phyloP scores from a whole-genome alignment of 2,797 vertebrate species.

The Eulemur albifrons region DNA sequence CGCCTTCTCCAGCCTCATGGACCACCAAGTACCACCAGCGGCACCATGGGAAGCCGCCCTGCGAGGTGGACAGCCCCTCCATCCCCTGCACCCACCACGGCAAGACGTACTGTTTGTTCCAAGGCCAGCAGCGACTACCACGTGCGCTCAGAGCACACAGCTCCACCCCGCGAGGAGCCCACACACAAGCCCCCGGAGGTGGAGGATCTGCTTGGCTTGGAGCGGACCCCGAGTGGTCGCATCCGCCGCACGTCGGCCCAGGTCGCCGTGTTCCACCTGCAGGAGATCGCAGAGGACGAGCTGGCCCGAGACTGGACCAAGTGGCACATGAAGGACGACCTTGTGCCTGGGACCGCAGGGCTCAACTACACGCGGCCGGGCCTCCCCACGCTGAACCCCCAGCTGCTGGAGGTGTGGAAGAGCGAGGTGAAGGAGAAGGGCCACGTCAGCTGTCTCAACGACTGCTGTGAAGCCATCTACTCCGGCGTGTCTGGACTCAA shows the following conservation, averaged over 20 bases:
- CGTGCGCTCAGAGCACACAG: constrained; percentile 88
- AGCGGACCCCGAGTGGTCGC: constrained; percentile 95
- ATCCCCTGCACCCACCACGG: constrained; percentile 93
- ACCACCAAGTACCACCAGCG: constrained; percentile 98
- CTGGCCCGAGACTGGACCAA: constrained; percentile 96
- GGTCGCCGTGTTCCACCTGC: constrained; percentile 96
- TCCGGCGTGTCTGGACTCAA: constrained; percentile 98
- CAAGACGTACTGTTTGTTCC: constrained; percentile 92
- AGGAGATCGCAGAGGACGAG: constrained; percentile 97
- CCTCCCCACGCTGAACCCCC: constrained; percentile 93
- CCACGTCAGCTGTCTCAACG: constrained; percentile 95
- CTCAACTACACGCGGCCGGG: constrained; percentile 97
- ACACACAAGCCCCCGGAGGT: constrained; percentile 75
- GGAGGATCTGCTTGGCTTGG: constrained; percentile 88
- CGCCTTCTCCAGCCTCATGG: constrained; percentile 96
- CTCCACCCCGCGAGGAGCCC: constrained; percentile 78
- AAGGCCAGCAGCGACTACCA: constrained; percentile 96
- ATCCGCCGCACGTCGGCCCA: constrained; percentile 95
- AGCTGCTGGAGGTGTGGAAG: constrained; percentile 95
- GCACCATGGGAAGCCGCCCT: constrained; percentile 92
- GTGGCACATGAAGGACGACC: constrained; percentile 95
- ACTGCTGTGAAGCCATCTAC: constrained; percentile 96
- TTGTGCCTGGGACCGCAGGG: constrained; percentile 94
- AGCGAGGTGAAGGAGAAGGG: constrained; percentile 97
- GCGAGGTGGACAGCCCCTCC: constrained; percentile 90